Evolutionary conservation across 2,888 invertebrate genomes (phyloP), one percentile per base, ranked within the genome.

Genomic region (Mayetiola destructor): DNA sequence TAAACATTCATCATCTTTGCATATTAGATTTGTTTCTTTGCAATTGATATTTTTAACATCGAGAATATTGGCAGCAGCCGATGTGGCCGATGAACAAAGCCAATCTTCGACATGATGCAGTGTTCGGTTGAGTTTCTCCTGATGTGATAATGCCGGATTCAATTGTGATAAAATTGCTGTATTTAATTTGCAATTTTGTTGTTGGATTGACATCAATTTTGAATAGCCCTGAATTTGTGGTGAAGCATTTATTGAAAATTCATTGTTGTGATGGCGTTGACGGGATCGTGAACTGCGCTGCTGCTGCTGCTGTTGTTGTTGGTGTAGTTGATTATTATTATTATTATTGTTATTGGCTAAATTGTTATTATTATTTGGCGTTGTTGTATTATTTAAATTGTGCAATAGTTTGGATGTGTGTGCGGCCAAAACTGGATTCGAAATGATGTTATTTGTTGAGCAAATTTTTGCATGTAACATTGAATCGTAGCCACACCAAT

Each of bases 381-480:
- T n/a, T n/a, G n/a, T n/a, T n/a, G n/a, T n/a, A 14, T 23, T 27
- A 27, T 53, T 53, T 18, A 30, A 53, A 23, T 32, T 53, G 18
- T 32, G 53, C 12, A 53, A 20, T 1, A 53, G 53, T 18, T 53
- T 53, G 12, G 53, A 53, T 5, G 53, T 53, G 20, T 53, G 53
- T 10, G 53, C 53, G 4, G 53, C 53, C 2, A 53, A 20, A 6
- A 53, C 30, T 4, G 53, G 53, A 53, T 53, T 53, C 20, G 54
- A 21, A 29, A 68, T 68, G 0, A 69, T 67, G 20, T 69, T 69
- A 48, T 60, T 60, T n/a, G 77, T 60, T 10, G 77, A 75, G 64
- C 80, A 80, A 61, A 80, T 80, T 52, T 79, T 80, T 48, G 80
- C 80, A 65, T 80, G 80, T 58, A 80, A 67, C 66, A 80, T 80